These are phyloP conservation scores for Sanderia malayensis DNA, from an alignment of 30 jellyfish, hydroid and myxozoan species.

Conservation along the genomic window DNA sequence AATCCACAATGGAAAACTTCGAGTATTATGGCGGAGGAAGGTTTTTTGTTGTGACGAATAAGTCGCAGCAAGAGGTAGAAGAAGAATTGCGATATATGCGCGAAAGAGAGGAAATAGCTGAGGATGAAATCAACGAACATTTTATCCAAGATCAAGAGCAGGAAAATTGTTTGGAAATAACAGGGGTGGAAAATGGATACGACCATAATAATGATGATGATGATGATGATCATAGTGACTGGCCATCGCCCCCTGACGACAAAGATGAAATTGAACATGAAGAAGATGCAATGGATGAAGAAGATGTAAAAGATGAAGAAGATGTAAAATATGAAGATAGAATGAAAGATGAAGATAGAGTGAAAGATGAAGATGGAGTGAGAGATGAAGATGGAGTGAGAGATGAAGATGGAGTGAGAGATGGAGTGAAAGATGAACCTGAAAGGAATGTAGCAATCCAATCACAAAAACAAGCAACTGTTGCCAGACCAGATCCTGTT, in stretches of 20 bases:
- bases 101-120: neutral
- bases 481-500: slow-evolving; percentile 16
- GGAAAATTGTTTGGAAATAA: neutral
- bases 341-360: neutral
- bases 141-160: slow-evolving; percentile 14
- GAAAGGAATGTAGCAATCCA: neutral
- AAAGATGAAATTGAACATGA: neutral
- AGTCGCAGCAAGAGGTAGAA: neutral
- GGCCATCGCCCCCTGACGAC: slow-evolving; percentile 36
- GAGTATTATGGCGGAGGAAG: slow-evolving; percentile 49
- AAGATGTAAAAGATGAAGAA: no score
- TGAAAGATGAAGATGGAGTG: neutral
- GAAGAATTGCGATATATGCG: neutral
- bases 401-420: no score
- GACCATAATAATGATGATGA: slow-evolving; percentile 1
- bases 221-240: neutral
- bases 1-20: slow-evolving; percentile 28
- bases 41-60: slow-evolving; percentile 48
- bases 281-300: no score
- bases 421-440: neutral
- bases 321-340: no score
- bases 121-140: slow-evolving; percentile 19
- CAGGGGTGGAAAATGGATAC: slow-evolving; percentile 1
- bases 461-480: neutral
- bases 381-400: no score